These are phyloP conservation scores for Epinotia nisella DNA, from an alignment of 2,888 invertebrate genomes.

Conservation along the genomic window DNA sequence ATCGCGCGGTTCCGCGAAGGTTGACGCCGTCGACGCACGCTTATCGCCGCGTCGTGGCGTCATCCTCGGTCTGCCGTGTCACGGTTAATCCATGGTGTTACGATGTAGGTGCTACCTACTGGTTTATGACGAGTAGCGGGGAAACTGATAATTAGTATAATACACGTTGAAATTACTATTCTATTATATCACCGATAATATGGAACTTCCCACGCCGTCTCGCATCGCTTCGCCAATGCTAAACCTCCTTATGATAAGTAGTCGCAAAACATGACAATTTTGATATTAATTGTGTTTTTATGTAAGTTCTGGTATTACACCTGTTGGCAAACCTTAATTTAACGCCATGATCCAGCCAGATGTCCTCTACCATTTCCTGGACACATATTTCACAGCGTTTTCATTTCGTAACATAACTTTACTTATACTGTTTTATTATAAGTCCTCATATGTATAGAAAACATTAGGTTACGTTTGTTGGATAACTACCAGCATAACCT, in stretches of 20 bases:
- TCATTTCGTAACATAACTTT: too few relatives aligned
- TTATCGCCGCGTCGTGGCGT: slow-evolving; percentile 24
- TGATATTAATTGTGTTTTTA: too few relatives aligned
- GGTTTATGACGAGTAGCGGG: not conserved
- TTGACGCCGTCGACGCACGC: not conserved
- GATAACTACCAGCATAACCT: not conserved
- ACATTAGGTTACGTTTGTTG: too few relatives aligned
- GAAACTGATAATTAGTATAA: not conserved
- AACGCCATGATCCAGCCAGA: too few relatives aligned
- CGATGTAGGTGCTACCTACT: not conserved
- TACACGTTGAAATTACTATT: not conserved
- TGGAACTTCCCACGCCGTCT: not conserved
- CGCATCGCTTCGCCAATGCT: not conserved
- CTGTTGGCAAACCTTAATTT: too few relatives aligned
- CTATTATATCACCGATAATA: too few relatives aligned
- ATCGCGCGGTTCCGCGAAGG: slow-evolving; percentile 36
- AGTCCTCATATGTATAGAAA: too few relatives aligned
- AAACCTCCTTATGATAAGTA: not conserved
- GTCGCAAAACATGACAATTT: too few relatives aligned
- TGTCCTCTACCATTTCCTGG: too few relatives aligned
- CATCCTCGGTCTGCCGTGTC: slow-evolving; percentile 15
- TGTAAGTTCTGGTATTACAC: too few relatives aligned
- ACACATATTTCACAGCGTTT: too few relatives aligned
- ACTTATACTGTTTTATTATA: too few relatives aligned
- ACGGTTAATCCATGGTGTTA: slow-evolving; percentile 27